These are phyloP conservation scores for Tipula lateralis DNA, from an alignment of 2,888 invertebrate genomes.

Conservation along the genomic window DNA sequence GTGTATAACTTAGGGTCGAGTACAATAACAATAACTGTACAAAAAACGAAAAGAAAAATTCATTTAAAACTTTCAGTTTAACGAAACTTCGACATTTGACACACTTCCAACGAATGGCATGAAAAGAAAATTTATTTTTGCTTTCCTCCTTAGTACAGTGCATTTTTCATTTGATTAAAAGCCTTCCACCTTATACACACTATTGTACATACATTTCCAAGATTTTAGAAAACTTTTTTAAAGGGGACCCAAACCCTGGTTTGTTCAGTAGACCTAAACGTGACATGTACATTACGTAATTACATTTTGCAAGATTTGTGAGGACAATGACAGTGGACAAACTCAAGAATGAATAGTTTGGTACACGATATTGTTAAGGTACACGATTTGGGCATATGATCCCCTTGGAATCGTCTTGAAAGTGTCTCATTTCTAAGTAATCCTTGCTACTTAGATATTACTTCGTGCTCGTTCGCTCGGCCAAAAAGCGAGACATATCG, in stretches of 20 bases:
- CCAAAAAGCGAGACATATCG: no score
- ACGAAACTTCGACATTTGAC: background rate
- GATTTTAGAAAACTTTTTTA: background rate
- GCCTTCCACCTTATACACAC: background rate
- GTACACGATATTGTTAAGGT: no score
- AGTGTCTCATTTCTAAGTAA: no score
- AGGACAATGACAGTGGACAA: no score
- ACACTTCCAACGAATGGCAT: background rate
- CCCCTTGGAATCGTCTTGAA: no score
- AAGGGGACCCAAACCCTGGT: background rate
- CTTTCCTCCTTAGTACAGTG: background rate
- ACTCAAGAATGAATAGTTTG: no score
- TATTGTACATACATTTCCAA: background rate
- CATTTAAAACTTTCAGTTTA: background rate
- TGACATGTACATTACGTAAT: background rate
- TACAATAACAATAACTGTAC: background rate
- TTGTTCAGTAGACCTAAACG: background rate
- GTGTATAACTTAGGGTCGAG: slow-evolving; percentile 15
- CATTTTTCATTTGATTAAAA: slow-evolving; percentile 5
- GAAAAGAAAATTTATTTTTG: background rate
- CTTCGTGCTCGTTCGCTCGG: no score
- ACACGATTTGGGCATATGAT: no score
- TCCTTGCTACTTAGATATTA: no score
- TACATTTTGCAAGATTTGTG: background rate
- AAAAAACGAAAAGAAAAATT: background rate